Percentiles rank a stretch among this genome's conserved stretches.
These are phyloP conservation scores for Cryptocephalus moraei DNA, from an alignment of 2,888 invertebrate genomes.

Conservation along the genomic window DNA sequence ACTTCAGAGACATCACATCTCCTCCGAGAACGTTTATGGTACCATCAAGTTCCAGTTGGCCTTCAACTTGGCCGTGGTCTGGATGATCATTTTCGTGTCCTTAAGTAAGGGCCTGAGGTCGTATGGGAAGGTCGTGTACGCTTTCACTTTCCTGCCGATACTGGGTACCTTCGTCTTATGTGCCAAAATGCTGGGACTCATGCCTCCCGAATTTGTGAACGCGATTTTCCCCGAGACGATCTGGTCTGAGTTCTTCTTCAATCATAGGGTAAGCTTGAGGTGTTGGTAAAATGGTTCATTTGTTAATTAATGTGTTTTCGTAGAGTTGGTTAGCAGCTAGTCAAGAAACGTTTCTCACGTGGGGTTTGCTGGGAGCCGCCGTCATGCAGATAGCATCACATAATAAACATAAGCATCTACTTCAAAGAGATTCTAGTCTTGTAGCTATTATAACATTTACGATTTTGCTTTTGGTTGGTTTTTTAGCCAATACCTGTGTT, in stretches of 20 bases:
- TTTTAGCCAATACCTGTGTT: slow-evolving; percentile 74
- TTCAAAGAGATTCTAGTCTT: slow-evolving; percentile 53
- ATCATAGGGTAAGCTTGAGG: slow-evolving; percentile 54
- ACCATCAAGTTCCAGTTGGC: slow-evolving; percentile 78
- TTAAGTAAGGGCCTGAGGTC: slow-evolving; percentile 80
- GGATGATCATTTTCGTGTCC: slow-evolving; percentile 82
- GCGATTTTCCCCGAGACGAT: slow-evolving; percentile 70
- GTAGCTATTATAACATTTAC: slow-evolving; percentile 63
- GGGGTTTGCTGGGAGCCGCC: slow-evolving; percentile 75
- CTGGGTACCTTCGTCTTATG: slow-evolving; percentile 64
- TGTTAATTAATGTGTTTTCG: slow-evolving; percentile 20
- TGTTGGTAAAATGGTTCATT: not conserved
- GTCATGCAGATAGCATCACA: slow-evolving; percentile 73
- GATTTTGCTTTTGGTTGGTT: slow-evolving; percentile 63
- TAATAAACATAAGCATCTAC: slow-evolving; percentile 57
- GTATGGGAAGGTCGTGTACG: slow-evolving; percentile 74
- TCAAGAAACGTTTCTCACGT: slow-evolving; percentile 78
- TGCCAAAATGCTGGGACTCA: slow-evolving; percentile 63
- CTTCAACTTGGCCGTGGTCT: slow-evolving; percentile 80
- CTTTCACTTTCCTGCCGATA: slow-evolving; percentile 68
- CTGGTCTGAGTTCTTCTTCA: slow-evolving; percentile 78
- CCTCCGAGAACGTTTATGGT: slow-evolving; percentile 41
- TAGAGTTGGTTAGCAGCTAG: slow-evolving; percentile 85
- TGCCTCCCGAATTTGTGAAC: slow-evolving; percentile 54
- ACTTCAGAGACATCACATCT: slow-evolving; percentile 50